A percentile compares a stretch with the other conserved stretches of the same genome.
phyloP scores from a whole-genome alignment of 2,113 vertebrate species.

The Serinus canaria region DNA sequence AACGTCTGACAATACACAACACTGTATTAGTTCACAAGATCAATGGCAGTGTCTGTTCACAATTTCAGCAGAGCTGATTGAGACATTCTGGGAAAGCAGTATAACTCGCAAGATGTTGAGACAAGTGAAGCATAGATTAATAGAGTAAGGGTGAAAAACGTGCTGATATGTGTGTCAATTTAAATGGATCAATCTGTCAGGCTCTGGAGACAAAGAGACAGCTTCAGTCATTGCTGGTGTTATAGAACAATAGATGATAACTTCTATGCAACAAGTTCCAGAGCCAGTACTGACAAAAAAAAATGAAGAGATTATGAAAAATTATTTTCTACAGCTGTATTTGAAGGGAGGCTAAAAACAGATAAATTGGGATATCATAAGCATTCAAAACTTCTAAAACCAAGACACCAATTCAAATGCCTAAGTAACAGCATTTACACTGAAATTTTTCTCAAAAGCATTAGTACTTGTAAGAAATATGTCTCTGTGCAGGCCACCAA shows the following conservation, averaged over 20 bases:
- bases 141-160: not conserved
- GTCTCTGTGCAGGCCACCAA: not conserved
- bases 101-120: not conserved
- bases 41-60: not conserved
- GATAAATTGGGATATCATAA: not conserved
- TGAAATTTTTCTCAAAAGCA: not conserved
- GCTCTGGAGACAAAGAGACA: not conserved
- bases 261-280: not conserved
- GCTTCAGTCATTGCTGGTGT: not conserved
- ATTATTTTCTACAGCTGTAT: not conserved
- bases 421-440: not conserved
- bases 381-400: not conserved
- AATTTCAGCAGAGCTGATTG: not conserved
- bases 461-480: not conserved
- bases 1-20: not conserved
- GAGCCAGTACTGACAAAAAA: not conserved
- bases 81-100: not conserved
- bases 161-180: not conserved
- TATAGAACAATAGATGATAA: not conserved
- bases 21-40: not conserved
- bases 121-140: slow-evolving; percentile 28
- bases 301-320: not conserved
- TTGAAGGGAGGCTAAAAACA: not conserved
- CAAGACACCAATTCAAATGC: not conserved
- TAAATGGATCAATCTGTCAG: slow-evolving; percentile 33